Conservation (phyloP, 2,113 vertebrate species). For the Ptilorrhoa leucosticta region DNA sequence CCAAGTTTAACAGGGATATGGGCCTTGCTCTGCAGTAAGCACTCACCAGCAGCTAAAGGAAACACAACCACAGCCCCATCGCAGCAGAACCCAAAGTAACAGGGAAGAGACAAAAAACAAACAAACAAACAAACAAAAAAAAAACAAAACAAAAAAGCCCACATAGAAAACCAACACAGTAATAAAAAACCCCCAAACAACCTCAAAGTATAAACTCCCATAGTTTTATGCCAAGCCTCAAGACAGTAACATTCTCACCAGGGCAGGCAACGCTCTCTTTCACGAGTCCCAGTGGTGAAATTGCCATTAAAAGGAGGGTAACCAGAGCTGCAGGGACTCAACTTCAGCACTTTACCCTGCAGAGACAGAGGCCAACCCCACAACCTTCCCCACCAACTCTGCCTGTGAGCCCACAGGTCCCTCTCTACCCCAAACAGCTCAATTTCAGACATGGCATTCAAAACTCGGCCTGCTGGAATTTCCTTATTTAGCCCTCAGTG, state of each 20-base stretch:
- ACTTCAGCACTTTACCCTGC: background rate
- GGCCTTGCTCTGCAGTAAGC: background rate
- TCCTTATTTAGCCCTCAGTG: background rate
- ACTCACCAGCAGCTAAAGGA: background rate
- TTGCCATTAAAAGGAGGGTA: background rate
- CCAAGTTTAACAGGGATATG: background rate
- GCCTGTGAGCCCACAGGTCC: background rate
- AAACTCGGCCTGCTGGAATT: background rate
- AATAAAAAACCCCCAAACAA: background rate
- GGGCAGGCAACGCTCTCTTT: background rate
- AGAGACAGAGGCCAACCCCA: background rate
- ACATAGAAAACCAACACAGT: background rate
- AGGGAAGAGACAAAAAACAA: background rate
- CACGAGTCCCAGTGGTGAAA: rapidly evolving
- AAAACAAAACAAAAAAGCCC: background rate
- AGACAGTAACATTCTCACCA: background rate
- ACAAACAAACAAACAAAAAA: background rate
- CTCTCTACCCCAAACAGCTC: background rate
- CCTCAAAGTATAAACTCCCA: background rate
- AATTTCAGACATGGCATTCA: background rate
- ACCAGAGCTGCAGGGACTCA: background rate
- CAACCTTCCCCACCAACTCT: background rate
- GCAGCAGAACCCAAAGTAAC: background rate
- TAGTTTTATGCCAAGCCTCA: background rate
- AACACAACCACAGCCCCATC: background rate